Percentiles rank a stretch among this genome's conserved stretches.
phyloP scores from a whole-genome alignment of 2,888 invertebrate species.

The Lasioglossum morio region DNA sequence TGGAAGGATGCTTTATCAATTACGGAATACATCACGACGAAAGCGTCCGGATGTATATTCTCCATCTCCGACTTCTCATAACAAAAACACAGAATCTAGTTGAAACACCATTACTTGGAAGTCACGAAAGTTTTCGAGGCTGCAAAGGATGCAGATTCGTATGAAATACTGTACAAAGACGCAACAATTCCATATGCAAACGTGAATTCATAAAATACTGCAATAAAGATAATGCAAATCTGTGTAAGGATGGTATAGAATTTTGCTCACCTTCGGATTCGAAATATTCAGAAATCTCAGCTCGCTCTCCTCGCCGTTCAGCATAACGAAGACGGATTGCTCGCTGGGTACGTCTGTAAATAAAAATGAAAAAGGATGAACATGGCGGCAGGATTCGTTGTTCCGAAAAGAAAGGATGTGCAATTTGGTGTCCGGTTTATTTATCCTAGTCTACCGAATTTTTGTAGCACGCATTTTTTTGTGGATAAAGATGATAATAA shows the following conservation, averaged over 20 bases:
- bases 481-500: background rate
- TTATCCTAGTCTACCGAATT: constrained; percentile 25
- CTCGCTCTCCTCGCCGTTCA: constrained; percentile 97
- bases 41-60: constrained; percentile 91
- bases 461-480: background rate
- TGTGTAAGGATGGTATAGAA: background rate
- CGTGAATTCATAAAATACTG: too few species aligned
- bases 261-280: constrained; percentile 88
- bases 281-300: constrained; percentile 93
- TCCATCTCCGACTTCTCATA: constrained; percentile 90
- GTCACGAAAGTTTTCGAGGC: background rate
- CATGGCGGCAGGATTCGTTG: background rate
- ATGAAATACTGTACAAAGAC: background rate
- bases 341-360: constrained; percentile 90
- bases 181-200: background rate
- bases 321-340: constrained; percentile 95
- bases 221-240: background rate
- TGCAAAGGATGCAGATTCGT: background rate
- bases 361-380: constrained; percentile 33
- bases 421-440: constrained; percentile 60
- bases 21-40: constrained; percentile 95
- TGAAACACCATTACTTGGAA: background rate
- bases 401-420: constrained; percentile 16
- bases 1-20: constrained; percentile 96
- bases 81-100: constrained; percentile 8